Base-by-base conservation (phyloP, 2,888 invertebrate genomes). In the Dicycla oo region DNA sequence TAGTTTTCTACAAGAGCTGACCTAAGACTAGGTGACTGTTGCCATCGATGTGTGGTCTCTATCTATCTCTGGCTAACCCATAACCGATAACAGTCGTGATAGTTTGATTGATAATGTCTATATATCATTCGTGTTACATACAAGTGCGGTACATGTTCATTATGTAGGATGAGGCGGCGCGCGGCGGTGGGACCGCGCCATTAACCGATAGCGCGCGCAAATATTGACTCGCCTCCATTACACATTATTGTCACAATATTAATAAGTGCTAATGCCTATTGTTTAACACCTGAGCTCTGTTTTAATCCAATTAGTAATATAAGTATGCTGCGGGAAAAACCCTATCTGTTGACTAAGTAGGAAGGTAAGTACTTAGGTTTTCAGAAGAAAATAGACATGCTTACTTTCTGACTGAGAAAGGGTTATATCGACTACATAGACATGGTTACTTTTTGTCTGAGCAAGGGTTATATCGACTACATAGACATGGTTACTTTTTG, bases 201-300 rank as follows among this genome's bases (percentile, higher is more conserved):
- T 47, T 75, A 72, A 78, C 88, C 88, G 87, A 87, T 87, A 87
- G 69, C 69, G 56, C 40, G 54, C 40, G 61, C 86, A 57, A 86
- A 87, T 86, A 80, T 86, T 86, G 75, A 78, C 86, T 68, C 71
- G 81, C 66, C 69, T 63, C 67, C 69, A 83, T 75, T 75, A 67
- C 54, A 30, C 40, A 38, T 26, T 51, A 61, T 47, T 66, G 56
- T 20, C 51, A 54, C 58, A 56, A 60, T 64, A 74, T 61, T 69
- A 67, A 54, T 75, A 80, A 70, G 75, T 74, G 60, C 49, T 66
- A 51, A 80, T 64, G 54, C 0, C 51, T 63, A 69, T 80, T 80
- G 80, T 80, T 74, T 15, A 15, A 58, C 47, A 62, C 80, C 58
- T 34, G 40, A 47, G 34, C 45, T 54, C 20, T 40, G 47, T 61